A percentile compares a stretch with the other conserved stretches of the same genome.
phyloP scores from a whole-genome alignment of 1,140 invertebrate species.

The Berghia stephanieae region DNA sequence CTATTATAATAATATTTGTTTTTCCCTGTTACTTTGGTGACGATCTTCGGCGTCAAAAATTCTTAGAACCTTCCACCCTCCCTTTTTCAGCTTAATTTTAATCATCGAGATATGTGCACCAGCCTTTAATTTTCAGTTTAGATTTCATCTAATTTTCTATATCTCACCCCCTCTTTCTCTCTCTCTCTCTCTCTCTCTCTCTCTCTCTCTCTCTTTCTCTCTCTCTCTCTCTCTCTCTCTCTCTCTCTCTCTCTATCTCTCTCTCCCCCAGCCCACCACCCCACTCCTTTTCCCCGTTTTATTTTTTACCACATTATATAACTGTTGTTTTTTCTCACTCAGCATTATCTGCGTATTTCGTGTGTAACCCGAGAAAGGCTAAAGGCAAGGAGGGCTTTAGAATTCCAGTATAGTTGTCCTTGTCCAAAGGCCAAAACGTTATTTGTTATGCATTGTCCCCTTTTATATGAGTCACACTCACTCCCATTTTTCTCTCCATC shows the following conservation, averaged over 20 bases:
- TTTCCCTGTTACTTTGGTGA: not conserved
- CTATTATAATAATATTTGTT: not conserved
- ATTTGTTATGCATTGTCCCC: no score
- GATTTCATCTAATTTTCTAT: not conserved
- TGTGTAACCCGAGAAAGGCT: no score
- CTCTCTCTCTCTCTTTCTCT: slow-evolving; percentile 12
- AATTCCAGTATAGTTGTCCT: no score
- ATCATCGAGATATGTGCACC: no score
- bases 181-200: slow-evolving; percentile 17
- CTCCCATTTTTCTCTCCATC: no score
- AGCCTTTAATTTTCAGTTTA: no score
- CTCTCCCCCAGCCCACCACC: not conserved
- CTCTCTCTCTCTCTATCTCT: not conserved
- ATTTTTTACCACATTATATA: not conserved
- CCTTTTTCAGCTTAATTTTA: not conserved
- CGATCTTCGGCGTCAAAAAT: not conserved
- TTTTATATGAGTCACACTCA: no score
- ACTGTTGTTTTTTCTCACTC: not conserved
- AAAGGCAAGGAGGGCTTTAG: no score
- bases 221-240: not conserved
- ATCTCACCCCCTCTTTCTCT: not conserved
- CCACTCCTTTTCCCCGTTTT: not conserved
- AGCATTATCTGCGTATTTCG: no score
- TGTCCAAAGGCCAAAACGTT: no score
- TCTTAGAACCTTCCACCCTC: not conserved